A percentile compares a stretch with the other conserved stretches of the same genome.
phyloP scores from a whole-genome alignment of 1,140 invertebrate species.

The Metaphire vulgaris region DNA sequence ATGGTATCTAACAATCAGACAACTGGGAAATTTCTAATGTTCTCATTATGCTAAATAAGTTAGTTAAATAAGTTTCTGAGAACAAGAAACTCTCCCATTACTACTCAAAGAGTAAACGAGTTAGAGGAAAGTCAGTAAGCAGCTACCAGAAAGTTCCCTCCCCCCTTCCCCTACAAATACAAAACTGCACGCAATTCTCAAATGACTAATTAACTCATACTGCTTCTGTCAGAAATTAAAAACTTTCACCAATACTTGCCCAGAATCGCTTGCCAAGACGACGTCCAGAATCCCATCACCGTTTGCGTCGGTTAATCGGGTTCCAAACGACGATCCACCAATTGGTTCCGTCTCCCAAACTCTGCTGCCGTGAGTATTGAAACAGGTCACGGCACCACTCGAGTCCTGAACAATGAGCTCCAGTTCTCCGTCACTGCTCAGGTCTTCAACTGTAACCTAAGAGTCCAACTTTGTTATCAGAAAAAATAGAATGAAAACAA shows the following conservation, averaged over 20 bases:
- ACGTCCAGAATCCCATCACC: conserved; percentile 40
- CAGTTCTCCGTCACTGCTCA: conserved; percentile 37
- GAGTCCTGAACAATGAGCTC: conserved; percentile 42
- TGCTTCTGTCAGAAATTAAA: too few relatives aligned
- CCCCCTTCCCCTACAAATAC: too few relatives aligned
- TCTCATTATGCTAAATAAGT: too few relatives aligned
- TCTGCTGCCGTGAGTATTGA: conserved; percentile 33
- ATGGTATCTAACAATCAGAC: too few relatives aligned
- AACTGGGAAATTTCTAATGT: too few relatives aligned
- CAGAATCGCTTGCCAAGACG: conserved; percentile 40
- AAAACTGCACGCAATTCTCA: too few relatives aligned
- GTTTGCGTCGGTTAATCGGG: conserved; percentile 39
- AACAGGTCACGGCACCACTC: conserved; percentile 41
- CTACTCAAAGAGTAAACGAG: too few relatives aligned
- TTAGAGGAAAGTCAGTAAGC: too few relatives aligned
- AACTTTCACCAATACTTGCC: conserved; percentile 33
- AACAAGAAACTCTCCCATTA: too few relatives aligned
- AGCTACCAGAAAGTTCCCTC: too few relatives aligned
- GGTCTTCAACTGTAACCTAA: conserved; percentile 40
- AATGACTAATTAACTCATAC: too few relatives aligned
- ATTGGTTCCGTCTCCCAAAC: conserved; percentile 40
- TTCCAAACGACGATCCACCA: conserved; percentile 38
- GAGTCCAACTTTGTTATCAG: conserved; percentile 8
- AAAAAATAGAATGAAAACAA: conserved; percentile 14
- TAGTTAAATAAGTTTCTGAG: too few relatives aligned